These are phyloP conservation scores for Aleiodes alternator DNA, from an alignment of 2,888 invertebrate genomes.

Conservation along the genomic window DNA sequence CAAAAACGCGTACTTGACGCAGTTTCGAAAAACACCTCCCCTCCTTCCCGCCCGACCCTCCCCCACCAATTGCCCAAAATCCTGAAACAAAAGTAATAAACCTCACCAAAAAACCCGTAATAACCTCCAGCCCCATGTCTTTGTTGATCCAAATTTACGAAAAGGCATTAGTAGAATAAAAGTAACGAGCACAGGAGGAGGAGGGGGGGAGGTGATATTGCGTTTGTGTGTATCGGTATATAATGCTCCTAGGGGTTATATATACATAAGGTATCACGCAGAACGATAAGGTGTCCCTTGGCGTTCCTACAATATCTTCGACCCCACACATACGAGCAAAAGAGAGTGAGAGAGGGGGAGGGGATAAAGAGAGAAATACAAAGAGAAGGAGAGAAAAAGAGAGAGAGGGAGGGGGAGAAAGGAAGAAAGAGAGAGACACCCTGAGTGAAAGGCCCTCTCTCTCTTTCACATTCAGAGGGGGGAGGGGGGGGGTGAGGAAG, in stretches of 20 bases:
- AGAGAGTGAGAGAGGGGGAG: conserved; percentile 8
- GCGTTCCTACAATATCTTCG: conserved; percentile 73
- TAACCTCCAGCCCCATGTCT: background rate
- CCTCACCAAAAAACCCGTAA: background rate
- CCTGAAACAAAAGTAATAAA: background rate
- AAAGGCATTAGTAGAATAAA: background rate
- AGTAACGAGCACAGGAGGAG: too few relatives aligned
- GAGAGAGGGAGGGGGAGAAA: background rate
- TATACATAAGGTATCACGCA: conserved; percentile 54
- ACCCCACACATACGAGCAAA: conserved; percentile 59
- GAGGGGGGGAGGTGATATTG: conserved; percentile 15
- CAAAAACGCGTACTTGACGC: too few relatives aligned
- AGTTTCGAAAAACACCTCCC: too few relatives aligned
- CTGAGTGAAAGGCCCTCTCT: background rate
- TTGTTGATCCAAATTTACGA: conserved; percentile 11
- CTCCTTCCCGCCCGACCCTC: too few relatives aligned
- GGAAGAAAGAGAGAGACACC: background rate
- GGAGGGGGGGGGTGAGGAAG: background rate
- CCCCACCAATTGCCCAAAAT: too few relatives aligned
- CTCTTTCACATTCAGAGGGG: background rate
- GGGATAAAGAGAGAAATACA: background rate
- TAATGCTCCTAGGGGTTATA: conserved; percentile 33
- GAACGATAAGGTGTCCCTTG: conserved; percentile 71
- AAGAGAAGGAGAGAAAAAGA: background rate
- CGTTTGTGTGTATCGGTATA: conserved; percentile 33